phyloP scores from a whole-genome alignment of 2,113 vertebrate species.

The Nibea coibor region DNA sequence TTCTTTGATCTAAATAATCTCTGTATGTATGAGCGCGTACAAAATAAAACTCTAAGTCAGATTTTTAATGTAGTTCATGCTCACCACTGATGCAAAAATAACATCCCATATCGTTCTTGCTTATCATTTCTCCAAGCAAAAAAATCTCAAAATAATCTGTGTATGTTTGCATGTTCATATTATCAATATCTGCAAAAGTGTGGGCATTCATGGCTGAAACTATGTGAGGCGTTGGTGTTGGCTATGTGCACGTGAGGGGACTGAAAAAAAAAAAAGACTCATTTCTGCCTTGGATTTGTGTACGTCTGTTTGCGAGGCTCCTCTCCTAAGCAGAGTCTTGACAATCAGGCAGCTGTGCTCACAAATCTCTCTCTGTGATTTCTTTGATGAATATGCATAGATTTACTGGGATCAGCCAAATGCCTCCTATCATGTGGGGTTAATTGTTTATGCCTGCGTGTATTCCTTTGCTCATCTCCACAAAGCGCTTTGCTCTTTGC shows the following conservation, averaged over 20 bases:
- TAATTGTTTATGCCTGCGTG: constrained; percentile 51
- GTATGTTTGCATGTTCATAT: neutral
- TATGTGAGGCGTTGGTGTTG: neutral
- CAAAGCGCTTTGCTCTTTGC: constrained; percentile 27
- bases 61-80: neutral
- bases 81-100: constrained; percentile 19
- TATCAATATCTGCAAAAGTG: neutral
- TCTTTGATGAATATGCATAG: constrained; percentile 60
- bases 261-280: constrained; percentile 14
- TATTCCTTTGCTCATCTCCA: constrained; percentile 31
- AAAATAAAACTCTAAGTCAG: neutral
- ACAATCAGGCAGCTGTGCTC: constrained; percentile 39
- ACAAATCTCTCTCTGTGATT: constrained; percentile 36
- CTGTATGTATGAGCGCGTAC: constrained; percentile 6
- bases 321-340: constrained; percentile 21
- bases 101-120: neutral
- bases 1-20: constrained; percentile 56
- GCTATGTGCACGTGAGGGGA: constrained; percentile 14
- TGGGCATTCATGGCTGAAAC: neutral
- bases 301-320: constrained; percentile 11
- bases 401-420: constrained; percentile 37
- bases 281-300: constrained; percentile 37
- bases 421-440: constrained; percentile 37
- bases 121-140: neutral
- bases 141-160: neutral